Base-by-base conservation (phyloP, 2,888 invertebrate species). In the Plebejus argus region DNA sequence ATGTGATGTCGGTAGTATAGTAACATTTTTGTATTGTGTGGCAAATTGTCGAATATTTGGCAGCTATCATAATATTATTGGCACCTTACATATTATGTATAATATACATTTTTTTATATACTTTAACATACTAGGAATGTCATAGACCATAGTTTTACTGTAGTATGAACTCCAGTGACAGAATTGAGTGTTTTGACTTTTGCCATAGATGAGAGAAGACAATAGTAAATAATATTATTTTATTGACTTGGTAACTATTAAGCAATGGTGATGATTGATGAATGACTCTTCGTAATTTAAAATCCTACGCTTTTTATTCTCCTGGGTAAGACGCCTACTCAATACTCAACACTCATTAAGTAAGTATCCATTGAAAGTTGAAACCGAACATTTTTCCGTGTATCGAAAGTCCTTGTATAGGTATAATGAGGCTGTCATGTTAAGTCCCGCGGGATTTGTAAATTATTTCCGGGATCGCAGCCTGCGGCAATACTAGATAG, bases 361-460 rank as follows among this genome's bases (percentile, higher is more conserved):
- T 23, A 61, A 61, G 23, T 61, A 61, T 23, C 23, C 10, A 61
- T 61, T 23, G 61, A 61, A 61, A 58, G 23, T 61, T 23, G 61
- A 61, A 61, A 58, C 20, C 3, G 8, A 58, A 20, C 23, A 23
- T 61, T 61, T 61, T 61, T 61, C 10, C 23, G 61, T 61, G 20
- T 61, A 23, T 61, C 20, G 10, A 20, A 8, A 70, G 70, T 39
- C 71, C 71, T 71, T 71, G 39, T 71, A 39, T 39, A n/a, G 35
- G 39, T 71, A 71, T 74, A 74, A 74, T 74, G 45, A 74, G 53
- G 53, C 74, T 74, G 74, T 74, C 74, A 74, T 49, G 74, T 74
- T 28, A 53, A 74, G 39, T 49, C 74, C 74, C 74, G 15, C 15
- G 53, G 53, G 74, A 74, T 49, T 49, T 49, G 74, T 23, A 49